Conservation (phyloP, 2,113 vertebrate species). For the Barnardius zonarius region DNA sequence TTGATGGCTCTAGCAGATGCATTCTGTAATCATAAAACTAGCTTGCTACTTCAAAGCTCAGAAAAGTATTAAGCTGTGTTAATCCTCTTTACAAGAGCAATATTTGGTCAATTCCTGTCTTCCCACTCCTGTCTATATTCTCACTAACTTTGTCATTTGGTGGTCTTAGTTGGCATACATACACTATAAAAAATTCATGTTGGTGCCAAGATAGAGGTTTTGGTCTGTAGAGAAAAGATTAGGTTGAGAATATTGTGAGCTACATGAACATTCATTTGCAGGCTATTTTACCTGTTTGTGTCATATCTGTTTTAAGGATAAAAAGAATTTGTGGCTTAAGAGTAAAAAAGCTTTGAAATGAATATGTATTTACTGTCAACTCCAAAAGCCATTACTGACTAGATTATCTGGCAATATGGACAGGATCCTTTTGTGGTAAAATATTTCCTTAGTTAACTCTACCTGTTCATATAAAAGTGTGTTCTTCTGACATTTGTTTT, state of each 20-base stretch:
- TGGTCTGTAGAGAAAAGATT: background rate
- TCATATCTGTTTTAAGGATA: background rate
- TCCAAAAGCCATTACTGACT: background rate
- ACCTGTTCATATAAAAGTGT: background rate
- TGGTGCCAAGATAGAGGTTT: background rate
- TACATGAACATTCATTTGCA: background rate
- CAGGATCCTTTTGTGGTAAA: background rate
- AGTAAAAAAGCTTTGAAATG: background rate
- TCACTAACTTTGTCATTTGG: background rate
- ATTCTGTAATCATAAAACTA: background rate
- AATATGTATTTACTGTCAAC: background rate
- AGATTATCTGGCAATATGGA: background rate
- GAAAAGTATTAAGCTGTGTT: background rate
- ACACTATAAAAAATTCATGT: background rate
- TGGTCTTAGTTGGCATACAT: background rate
- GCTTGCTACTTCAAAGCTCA: background rate
- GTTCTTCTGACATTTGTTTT: background rate
- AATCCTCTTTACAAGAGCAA: background rate
- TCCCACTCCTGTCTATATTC: background rate
- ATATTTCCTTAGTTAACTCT: background rate
- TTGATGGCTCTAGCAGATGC: background rate
- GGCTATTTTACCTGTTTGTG: background rate
- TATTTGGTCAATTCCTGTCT: background rate
- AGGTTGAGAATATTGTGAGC: background rate
- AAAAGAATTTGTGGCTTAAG: background rate